Base-by-base conservation (phyloP, 2,888 invertebrate species). In the Brachyopa scutellaris region DNA sequence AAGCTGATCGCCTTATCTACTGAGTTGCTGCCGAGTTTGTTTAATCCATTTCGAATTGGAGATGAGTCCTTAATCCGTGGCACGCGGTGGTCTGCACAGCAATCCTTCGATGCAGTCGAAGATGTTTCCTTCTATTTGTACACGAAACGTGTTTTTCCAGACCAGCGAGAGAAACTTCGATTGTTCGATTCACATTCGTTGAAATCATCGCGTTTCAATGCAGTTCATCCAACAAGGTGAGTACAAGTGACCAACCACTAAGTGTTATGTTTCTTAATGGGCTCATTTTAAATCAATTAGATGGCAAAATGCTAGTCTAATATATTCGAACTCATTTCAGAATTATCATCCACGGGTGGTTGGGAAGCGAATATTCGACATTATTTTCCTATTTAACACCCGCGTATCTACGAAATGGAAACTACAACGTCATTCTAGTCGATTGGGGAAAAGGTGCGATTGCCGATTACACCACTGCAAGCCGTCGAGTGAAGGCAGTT, bases 401-500 rank as follows among this genome's bases (percentile, higher is more conserved):
- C 0, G 86, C 87, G 5, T 89, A 90, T 13, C 69, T 89, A 2
- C 84, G 84, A 1, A 53, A 67, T 1, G 87, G 87, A 7, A 84
- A 79, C 67, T 89, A 87, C 69, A 89, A 89, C 26, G 83, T 89
- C 6, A 86, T 89, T 47, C 88, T 87, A 2, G 88, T 89, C 13
- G 90, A 89, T 64, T 89, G 89, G 89, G 89, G 90, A 1, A 87
- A 86, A 13, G 89, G 88, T 1, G 89, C 90, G 8, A 86, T 88
- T 15, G 87, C 89, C 0, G 89, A 89, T 69, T 89, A 90, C 26
- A 85, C 86, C 29, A 88, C 88, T 7, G 89, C 89, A 45, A 88
- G 89, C 42, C 88, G 87, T 62, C 86, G 88, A 9, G 88, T 90
- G 1, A 88, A 88, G 64, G 92, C 93, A 70, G 87, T 94, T 17